Conservation (phyloP, 1,140 invertebrate genomes). For the Euglossa dilemma region DNA sequence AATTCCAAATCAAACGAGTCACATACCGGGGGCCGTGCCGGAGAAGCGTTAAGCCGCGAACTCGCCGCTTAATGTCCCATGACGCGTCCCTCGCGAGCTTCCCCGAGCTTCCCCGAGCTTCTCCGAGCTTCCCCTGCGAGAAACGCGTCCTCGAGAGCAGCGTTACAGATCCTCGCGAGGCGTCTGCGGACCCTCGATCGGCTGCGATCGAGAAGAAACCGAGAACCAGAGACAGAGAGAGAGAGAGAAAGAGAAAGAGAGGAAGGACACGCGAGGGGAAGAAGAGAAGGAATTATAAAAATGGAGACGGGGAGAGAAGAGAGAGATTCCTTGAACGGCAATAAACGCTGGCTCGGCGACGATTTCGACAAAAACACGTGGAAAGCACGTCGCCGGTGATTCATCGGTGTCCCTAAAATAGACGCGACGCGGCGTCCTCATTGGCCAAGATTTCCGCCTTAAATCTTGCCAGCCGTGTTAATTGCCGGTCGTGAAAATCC, state of each 20-base stretch:
- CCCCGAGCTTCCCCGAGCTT: neutral
- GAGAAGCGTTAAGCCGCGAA: neutral
- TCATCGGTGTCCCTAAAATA: conserved; percentile 78
- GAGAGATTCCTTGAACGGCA: conserved; percentile 48
- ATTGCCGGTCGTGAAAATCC: conserved; percentile 45
- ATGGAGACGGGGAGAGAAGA: neutral
- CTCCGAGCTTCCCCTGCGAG: neutral
- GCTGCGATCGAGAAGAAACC: neutral
- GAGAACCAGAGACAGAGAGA: too few relatives aligned
- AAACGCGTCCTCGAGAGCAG: neutral
- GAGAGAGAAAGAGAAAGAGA: neutral
- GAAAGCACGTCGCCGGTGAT: conserved; percentile 64
- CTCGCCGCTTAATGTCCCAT: neutral
- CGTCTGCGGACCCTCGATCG: neutral
- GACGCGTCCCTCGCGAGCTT: neutral
- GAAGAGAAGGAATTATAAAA: conserved; percentile 42
- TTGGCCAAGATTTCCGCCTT: conserved; percentile 66
- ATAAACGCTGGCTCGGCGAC: conserved; percentile 73
- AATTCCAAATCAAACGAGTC: conserved; percentile 29
- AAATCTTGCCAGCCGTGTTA: conserved; percentile 65
- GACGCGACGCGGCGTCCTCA: conserved; percentile 72
- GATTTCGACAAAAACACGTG: conserved; percentile 65
- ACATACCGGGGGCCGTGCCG: neutral
- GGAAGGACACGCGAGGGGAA: conserved; percentile 43
- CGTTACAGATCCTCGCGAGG: neutral